These are phyloP conservation scores for Pipa parva DNA, from an alignment of 2,113 vertebrate genomes.

Conservation along the genomic window DNA sequence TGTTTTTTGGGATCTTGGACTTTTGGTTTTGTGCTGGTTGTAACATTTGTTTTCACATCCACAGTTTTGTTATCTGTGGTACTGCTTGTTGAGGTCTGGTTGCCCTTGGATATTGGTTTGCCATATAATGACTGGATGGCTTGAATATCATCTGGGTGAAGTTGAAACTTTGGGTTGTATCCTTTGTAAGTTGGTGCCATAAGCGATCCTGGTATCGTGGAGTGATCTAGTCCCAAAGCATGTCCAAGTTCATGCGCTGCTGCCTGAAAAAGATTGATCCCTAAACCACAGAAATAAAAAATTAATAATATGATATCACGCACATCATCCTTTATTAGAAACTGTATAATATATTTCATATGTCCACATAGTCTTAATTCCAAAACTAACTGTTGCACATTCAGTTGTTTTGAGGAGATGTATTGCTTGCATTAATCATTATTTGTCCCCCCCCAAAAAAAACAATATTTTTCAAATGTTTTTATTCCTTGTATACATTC, in stretches of 20 bases:
- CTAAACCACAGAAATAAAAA: background rate
- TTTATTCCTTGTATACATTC: too few species aligned
- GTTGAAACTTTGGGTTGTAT: conserved; percentile 29
- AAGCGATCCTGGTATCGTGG: conserved; percentile 21
- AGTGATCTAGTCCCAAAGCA: conserved; percentile 29
- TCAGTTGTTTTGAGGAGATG: too few species aligned
- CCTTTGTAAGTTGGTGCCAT: conserved; percentile 37
- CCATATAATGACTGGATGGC: conserved; percentile 27
- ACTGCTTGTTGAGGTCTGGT: background rate
- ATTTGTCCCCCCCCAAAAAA: too few species aligned
- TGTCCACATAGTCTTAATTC: too few species aligned
- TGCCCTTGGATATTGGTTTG: background rate
- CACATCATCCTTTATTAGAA: too few species aligned
- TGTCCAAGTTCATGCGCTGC: conserved; percentile 35
- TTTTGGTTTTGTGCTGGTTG: background rate
- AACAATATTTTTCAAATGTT: too few species aligned
- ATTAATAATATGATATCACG: too few species aligned
- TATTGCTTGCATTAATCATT: too few species aligned
- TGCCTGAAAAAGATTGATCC: conserved; percentile 29
- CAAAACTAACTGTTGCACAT: too few species aligned
- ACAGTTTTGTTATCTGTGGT: background rate
- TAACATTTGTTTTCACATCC: background rate
- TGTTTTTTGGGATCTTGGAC: conserved; percentile 10
- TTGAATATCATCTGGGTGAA: conserved; percentile 29
- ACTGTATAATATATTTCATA: too few species aligned